Base-by-base conservation (phyloP, 2,797 vertebrate species). In the Schizopygopsis malacanthus region DNA sequence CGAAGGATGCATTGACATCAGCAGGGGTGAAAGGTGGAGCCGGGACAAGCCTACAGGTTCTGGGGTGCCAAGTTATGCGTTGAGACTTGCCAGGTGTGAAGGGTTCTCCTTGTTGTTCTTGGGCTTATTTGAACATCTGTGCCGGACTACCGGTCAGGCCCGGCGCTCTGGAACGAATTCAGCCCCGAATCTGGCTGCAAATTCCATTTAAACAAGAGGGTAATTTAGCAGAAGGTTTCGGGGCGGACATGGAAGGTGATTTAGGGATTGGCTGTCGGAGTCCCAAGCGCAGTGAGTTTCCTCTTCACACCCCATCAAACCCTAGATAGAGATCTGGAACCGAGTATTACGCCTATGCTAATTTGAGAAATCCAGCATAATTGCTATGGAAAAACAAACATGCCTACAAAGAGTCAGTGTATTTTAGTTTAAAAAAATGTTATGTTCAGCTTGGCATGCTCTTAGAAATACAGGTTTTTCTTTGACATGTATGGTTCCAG, bases 71-170 rank as follows among this genome's bases (percentile, higher is more conserved):
- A 94, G 92, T 94, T 95, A 89, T 94, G 93, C 82, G 88, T 90
- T 92, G 92, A 96, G 92, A 95, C 90, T 91, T 95, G 92, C 95
- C 95, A 95, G 95, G 95, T 95, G 92, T 93, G 92, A 93, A 91
- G 91, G 59, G 91, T 90, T 93, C 91, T 89, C 90, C 91, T 92
- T 95, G 94, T 96, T 96, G 94, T 93, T 95, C 87, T 95, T 95
- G 91, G 91, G 88, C 89, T 85, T 91, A 92, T 91, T 92, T 92
- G 92, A 95, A 95, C 95, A 96, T 96, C 95, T 96, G 95, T 54
- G 85, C 85, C 2, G 69, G 88, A 93, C 92, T 16, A 88, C 86
- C 39, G 82, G 91, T 79, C 77, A 79, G 15, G 56, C 56, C 89
- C 90, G 82, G 90, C 79, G 85, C 91, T 89, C 90, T 92, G 92